Conservation (phyloP, 1,140 invertebrate genomes). For the Coptotermes formosanus region DNA sequence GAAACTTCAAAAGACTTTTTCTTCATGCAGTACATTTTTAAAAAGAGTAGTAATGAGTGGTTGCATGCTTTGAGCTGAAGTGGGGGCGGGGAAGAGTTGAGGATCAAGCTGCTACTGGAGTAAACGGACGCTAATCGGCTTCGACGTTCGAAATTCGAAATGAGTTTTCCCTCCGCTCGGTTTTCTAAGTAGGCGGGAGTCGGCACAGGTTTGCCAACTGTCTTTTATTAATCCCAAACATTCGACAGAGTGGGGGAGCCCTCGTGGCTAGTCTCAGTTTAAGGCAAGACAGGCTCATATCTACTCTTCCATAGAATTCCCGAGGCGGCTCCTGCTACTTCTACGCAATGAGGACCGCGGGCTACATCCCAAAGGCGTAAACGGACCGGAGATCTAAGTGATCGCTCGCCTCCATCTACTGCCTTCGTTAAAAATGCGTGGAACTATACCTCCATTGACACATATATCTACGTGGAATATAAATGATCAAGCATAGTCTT, state of each 20-base stretch:
- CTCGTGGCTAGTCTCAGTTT: background rate
- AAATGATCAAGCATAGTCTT: too few species aligned
- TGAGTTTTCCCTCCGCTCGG: slow-evolving; percentile 30
- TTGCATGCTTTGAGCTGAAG: background rate
- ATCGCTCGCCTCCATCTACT: too few species aligned
- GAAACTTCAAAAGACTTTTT: background rate
- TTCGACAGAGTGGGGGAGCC: too few species aligned
- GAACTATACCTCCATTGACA: too few species aligned
- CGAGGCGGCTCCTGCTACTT: too few species aligned
- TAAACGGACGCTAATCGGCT: slow-evolving; percentile 31
- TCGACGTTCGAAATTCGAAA: slow-evolving; percentile 33
- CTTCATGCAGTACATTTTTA: background rate
- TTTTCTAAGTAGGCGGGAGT: slow-evolving; percentile 9
- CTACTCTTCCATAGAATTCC: background rate
- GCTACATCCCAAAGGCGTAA: too few species aligned
- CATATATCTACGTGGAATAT: too few species aligned
- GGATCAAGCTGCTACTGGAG: background rate
- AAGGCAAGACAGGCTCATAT: background rate
- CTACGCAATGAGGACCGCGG: too few species aligned
- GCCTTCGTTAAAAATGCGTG: too few species aligned
- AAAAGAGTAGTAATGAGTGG: background rate
- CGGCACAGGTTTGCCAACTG: background rate
- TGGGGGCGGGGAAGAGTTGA: background rate
- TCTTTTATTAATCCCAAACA: slow-evolving; percentile 15
- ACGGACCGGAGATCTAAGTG: too few species aligned